Base-by-base conservation (phyloP, 2,797 vertebrate species). In the Argya squamiceps region DNA sequence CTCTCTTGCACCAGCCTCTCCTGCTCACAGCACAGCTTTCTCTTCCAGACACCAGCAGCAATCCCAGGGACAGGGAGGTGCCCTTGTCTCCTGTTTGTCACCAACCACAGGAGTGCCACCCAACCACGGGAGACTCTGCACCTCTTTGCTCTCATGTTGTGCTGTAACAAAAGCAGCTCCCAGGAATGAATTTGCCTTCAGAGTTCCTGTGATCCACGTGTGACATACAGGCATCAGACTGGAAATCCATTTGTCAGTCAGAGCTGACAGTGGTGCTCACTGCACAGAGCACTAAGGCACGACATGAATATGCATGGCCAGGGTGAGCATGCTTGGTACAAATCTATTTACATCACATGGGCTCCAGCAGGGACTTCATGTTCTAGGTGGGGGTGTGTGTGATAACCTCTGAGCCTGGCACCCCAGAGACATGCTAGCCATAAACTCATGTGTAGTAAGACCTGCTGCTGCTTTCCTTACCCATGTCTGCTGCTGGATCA, bases 211-310 rank as follows among this genome's bases (percentile, higher is more conserved):
- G 94, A 91, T 96, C 88, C 82, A 24, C 17, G 85, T 84, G 95
- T 83, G 81, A 77, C 81, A 84, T 7, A 79, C 82, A 84, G 32
- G 50, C 67, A 16, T 88, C 50, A 55, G 94, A 87, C 79, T 55
- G 89, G 96, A 91, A 94, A 93, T 49, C 88, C 94, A 49, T 91
- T 69, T 96, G 95, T 92, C 95, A 94, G 75, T 63, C 96, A 85
- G 77, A 84, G 88, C 95, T 95, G 96, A 68, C 56, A 50, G 41
- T 5, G 9, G 69, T 11, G 52, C 93, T 96, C 16, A 8, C 75
- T 78, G 88, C 60, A 41, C 93, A 92, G 82, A 87, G 93, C 93
- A 63, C 73, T 84, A 27, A 84, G 86, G 69, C 92, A 88, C 5
- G 0, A 22, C 71, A 92, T 93, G 93, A 94, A 87, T 95, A 84